Percentiles rank a stretch among this genome's conserved stretches.
Conservation (phyloP, 2,113 vertebrate genomes). For the Dasyprocta punctata region DNA sequence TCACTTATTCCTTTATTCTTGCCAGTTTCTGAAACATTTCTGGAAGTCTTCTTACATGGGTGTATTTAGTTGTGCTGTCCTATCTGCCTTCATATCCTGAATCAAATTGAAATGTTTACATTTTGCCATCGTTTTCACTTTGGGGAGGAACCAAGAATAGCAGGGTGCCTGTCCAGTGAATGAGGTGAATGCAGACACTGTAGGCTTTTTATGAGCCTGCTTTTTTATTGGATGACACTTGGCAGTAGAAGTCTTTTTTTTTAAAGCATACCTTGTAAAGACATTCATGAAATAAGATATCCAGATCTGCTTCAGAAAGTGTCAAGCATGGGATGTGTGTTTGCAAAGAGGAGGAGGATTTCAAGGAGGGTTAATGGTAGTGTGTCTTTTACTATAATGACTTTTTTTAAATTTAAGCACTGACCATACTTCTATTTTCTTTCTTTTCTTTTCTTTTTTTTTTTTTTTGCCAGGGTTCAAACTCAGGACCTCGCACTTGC, state of each 20-base stretch:
- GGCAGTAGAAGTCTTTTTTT: neutral
- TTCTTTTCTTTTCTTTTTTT: too few species aligned
- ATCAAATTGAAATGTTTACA: neutral
- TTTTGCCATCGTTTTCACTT: neutral
- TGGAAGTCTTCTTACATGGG: neutral
- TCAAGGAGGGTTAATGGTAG: neutral
- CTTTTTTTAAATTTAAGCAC: neutral
- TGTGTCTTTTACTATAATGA: neutral
- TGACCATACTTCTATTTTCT: too few species aligned
- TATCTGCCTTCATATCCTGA: neutral
- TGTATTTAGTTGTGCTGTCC: neutral
- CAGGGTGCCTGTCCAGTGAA: neutral
- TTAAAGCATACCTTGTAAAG: neutral
- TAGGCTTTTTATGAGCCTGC: neutral
- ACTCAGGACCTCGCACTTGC: too few species aligned
- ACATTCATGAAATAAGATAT: neutral
- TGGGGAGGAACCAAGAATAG: neutral
- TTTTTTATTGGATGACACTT: neutral
- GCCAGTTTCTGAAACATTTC: neutral
- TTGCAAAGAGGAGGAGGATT: neutral
- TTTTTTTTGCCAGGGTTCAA: too few species aligned
- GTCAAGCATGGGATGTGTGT: neutral
- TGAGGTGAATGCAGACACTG: neutral
- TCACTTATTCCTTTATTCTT: neutral
- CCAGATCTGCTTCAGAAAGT: neutral